These are phyloP conservation scores for Drosophila differens DNA, from an alignment of 2,888 invertebrate species.

Conservation along the genomic window DNA sequence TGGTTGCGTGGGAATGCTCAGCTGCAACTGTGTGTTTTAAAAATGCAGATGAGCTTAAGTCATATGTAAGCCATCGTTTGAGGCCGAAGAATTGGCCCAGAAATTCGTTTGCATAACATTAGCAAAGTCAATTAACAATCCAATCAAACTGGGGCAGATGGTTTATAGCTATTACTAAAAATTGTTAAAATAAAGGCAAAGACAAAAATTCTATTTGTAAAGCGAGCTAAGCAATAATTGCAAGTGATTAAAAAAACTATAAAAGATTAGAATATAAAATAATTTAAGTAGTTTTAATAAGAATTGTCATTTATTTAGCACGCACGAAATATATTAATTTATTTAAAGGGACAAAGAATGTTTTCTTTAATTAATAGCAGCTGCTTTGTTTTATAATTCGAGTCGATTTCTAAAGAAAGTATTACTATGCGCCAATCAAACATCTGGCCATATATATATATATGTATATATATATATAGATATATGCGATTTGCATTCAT, in stretches of 20 bases:
- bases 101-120: neutral
- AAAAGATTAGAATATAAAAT: neutral
- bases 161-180: neutral
- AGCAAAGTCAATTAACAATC: neutral
- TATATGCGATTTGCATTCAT: neutral
- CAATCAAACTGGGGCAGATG: neutral
- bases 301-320: neutral
- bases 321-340: neutral
- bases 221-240: neutral
- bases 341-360: neutral
- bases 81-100: neutral
- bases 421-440: neutral
- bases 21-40: neutral
- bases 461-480: neutral
- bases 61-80: neutral
- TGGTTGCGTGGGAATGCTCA: constrained; percentile 4
- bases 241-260: neutral
- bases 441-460: neutral
- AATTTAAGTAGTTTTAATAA: neutral
- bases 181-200: neutral
- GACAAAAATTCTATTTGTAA: neutral
- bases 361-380: neutral
- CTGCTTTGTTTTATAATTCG: neutral
- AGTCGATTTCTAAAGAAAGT: neutral
- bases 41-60: neutral